phyloP scores from a whole-genome alignment of 2,888 invertebrate genomes.

The Phaonia tiefii region DNA sequence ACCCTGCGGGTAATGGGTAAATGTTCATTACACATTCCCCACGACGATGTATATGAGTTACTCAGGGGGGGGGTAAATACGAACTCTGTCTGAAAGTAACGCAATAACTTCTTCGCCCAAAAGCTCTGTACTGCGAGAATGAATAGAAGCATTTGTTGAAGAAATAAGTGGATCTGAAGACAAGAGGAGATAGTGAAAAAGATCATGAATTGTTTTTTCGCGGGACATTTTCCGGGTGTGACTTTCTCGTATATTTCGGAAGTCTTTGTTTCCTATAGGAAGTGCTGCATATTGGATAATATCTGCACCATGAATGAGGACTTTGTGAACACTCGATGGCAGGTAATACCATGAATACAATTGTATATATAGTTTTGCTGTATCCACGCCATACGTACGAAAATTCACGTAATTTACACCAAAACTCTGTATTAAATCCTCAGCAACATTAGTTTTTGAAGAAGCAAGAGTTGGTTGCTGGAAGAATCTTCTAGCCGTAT shows the following conservation, averaged over 20 bases:
- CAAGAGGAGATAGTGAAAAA: conserved; percentile 23
- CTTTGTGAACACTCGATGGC: not conserved
- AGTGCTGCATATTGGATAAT: not conserved
- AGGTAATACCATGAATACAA: not conserved
- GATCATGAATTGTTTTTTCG: conserved; percentile 20
- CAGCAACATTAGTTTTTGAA: not conserved
- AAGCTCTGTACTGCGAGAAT: not conserved
- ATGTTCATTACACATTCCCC: too few species aligned
- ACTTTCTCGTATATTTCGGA: conserved; percentile 18
- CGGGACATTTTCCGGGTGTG: conserved; percentile 36
- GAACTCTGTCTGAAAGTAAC: too few species aligned
- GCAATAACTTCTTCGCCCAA: not conserved
- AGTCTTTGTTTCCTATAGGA: not conserved
- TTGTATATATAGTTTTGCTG: conserved; percentile 22
- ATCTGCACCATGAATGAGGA: conserved; percentile 31
- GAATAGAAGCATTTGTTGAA: not conserved
- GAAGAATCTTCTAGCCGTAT: conserved; percentile 12
- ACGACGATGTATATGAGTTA: too few species aligned
- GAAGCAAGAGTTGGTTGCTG: conserved; percentile 27
- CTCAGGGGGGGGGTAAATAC: too few species aligned
- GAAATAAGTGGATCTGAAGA: conserved; percentile 15
- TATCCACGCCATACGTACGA: conserved; percentile 39
- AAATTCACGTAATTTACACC: not conserved
- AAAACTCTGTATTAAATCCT: not conserved
- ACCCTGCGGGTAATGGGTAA: too few species aligned